Percentiles rank a stretch among this genome's conserved stretches.
These are phyloP conservation scores for Virgularia gustaviana DNA, from an alignment of 92 coral and sea anemone genomes.

Conservation along the genomic window DNA sequence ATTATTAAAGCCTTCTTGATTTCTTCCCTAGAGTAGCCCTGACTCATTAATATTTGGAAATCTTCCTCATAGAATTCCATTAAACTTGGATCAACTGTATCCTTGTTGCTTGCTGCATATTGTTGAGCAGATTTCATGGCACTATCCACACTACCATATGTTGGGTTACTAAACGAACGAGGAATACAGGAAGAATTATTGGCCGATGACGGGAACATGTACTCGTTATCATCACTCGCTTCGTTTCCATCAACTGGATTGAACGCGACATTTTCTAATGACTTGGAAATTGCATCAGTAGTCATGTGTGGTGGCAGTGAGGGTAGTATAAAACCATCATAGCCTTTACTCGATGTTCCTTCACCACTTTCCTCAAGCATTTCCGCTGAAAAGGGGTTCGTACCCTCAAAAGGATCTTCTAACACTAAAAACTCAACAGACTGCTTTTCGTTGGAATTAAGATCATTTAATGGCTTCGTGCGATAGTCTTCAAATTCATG, in stretches of 20 bases:
- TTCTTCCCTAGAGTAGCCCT: conserved; percentile 87
- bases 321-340: neutral
- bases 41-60: conserved; percentile 90
- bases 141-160: conserved; percentile 66
- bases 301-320: neutral
- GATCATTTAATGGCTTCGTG: neutral
- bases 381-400: conserved; percentile 15
- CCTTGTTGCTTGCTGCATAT: conserved; percentile 33
- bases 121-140: conserved; percentile 54
- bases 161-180: conserved; percentile 74
- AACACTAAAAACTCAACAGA: conserved; percentile 15
- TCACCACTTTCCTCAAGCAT: neutral
- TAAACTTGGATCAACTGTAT: conserved; percentile 29
- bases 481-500: conserved; percentile 3
- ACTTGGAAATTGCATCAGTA: no score
- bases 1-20: conserved; percentile 91
- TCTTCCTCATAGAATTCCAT: conserved; percentile 97
- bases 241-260: neutral
- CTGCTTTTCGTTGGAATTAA: neutral
- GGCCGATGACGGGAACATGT: neutral
- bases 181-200: neutral
- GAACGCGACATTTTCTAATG: conserved; percentile 9
- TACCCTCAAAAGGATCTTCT: conserved; percentile 34
- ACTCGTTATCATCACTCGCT: conserved; percentile 5
- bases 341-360: neutral